A percentile compares a stretch with the other conserved stretches of the same genome.
Evolutionary conservation across 2,113 vertebrate species (phyloP).

Genomic region (Lagenorhynchus albirostris): DNA sequence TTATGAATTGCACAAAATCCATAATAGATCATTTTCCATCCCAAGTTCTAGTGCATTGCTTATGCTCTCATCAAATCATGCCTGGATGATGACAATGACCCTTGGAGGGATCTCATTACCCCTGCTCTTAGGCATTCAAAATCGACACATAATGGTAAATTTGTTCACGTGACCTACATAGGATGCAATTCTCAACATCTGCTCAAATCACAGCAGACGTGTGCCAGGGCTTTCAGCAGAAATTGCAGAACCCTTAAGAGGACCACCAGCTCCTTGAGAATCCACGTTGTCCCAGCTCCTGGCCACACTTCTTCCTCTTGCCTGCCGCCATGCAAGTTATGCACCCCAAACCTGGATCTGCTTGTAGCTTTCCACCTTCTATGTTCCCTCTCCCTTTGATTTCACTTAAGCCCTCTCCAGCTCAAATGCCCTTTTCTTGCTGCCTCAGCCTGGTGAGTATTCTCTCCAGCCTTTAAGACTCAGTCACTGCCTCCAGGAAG

Average conservation of each 20-base stretch:
- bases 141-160: fast-evolving
- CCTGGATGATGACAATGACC: background rate
- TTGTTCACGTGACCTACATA: background rate
- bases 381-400: background rate
- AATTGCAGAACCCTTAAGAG: fast-evolving
- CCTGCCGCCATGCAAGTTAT: fast-evolving
- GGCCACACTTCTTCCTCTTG: background rate
- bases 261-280: background rate
- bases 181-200: background rate
- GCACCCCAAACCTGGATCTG: fast-evolving
- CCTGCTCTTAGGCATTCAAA: background rate
- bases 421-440: too few species aligned
- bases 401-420: fast-evolving
- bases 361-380: background rate
- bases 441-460: background rate
- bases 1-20: fast-evolving
- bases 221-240: fast-evolving
- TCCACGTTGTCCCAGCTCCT: fast-evolving
- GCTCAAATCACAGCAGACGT: fast-evolving
- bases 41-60: background rate
- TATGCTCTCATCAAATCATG: fast-evolving
- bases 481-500: background rate
- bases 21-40: background rate
- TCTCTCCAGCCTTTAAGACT: background rate
- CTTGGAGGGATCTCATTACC: background rate